Evolutionary conservation across 2,797 vertebrate species (phyloP).

Genomic region (Hylomyscus alleni): DNA sequence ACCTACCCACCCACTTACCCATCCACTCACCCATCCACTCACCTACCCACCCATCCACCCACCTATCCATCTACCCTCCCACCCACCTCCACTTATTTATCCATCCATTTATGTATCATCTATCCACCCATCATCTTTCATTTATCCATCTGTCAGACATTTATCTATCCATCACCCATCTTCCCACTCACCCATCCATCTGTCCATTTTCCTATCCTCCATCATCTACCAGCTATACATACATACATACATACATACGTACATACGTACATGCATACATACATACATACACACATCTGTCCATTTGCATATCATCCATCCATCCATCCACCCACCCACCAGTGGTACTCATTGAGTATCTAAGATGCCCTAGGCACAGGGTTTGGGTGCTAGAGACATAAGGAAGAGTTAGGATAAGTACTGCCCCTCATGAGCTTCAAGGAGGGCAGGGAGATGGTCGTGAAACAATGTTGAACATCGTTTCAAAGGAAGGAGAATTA

Average conservation of each 20-base stretch:
- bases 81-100: too few species aligned
- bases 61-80: not conserved
- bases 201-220: not conserved
- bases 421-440: not conserved
- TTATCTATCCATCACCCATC: not conserved
- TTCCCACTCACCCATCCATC: not conserved
- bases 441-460: not conserved
- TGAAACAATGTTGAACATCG: not conserved
- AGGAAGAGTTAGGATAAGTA: not conserved
- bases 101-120: not conserved
- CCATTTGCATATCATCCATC: not conserved
- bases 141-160: not conserved
- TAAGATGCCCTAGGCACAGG: not conserved
- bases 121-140: too few species aligned
- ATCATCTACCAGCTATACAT: not conserved
- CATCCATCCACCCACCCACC: not conserved
- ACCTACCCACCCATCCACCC: not conserved
- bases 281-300: not conserved
- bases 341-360: not conserved
- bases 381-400: not conserved
- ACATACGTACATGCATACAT: not conserved
- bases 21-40: not conserved
- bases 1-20: not conserved
- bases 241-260: too few species aligned
- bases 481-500: not conserved